Percentiles rank a stretch among this genome's conserved stretches.
These are phyloP conservation scores for Pangasius djambal DNA, from an alignment of 2,797 vertebrate species.

Conservation along the genomic window DNA sequence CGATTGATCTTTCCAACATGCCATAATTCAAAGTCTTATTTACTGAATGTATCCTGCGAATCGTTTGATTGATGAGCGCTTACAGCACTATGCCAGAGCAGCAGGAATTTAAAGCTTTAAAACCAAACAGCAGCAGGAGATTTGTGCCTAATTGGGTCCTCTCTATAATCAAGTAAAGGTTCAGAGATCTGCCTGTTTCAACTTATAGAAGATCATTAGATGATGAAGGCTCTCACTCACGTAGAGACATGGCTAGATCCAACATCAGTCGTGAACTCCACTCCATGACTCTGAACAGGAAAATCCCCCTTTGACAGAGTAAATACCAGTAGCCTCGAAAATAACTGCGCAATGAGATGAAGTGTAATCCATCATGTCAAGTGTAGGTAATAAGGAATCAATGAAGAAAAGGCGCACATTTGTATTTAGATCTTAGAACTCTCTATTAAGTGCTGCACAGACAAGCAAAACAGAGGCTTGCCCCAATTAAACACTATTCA, in stretches of 20 bases:
- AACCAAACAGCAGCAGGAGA: slow-evolving; percentile 20
- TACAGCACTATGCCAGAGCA: background rate
- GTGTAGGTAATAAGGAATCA: background rate
- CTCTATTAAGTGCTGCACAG: background rate
- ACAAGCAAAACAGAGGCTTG: background rate
- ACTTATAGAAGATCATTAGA: background rate
- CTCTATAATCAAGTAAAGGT: slow-evolving; percentile 5
- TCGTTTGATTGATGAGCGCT: background rate
- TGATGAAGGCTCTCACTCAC: background rate
- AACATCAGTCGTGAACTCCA: slow-evolving; percentile 11
- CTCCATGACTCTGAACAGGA: background rate
- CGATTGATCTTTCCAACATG: slow-evolving; percentile 4
- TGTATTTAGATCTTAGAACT: background rate
- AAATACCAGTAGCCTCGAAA: slow-evolving; percentile 9
- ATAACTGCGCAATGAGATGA: background rate
- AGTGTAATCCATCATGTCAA: background rate
- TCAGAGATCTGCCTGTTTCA: slow-evolving; percentile 7
- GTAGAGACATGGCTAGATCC: background rate
- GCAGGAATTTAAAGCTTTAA: background rate
- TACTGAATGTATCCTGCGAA: background rate
- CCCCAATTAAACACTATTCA: background rate
- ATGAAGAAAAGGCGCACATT: background rate
- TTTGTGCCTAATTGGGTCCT: slow-evolving; percentile 13
- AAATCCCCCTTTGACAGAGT: background rate
- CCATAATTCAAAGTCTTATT: background rate